Conservation (phyloP, 2,888 invertebrate species). For the Caenorhabditis wallacei region DNA sequence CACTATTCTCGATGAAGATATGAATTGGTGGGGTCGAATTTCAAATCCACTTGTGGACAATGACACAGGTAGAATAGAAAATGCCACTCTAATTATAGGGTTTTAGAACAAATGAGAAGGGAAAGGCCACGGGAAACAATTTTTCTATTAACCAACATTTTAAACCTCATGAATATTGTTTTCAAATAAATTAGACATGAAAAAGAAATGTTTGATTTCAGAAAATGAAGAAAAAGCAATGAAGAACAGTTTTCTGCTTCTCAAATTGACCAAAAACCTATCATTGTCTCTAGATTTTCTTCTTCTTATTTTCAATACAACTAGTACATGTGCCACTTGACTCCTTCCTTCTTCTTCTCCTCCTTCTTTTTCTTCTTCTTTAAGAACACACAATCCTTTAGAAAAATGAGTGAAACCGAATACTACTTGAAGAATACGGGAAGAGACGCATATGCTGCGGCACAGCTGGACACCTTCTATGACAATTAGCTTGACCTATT, state of each 20-base stretch:
- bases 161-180: neutral
- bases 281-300: slow-evolving; percentile 5
- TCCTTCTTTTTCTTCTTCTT: neutral
- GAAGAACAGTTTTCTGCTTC: neutral
- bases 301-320: neutral
- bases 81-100: slow-evolving; percentile 15
- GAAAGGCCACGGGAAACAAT: neutral
- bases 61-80: neutral
- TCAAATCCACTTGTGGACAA: slow-evolving; percentile 25
- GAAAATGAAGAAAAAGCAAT: neutral
- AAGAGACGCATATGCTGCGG: slow-evolving; percentile 22
- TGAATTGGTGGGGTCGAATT: slow-evolving; percentile 12
- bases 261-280: neutral
- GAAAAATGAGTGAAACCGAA: slow-evolving; percentile 52
- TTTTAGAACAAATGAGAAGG: neutral
- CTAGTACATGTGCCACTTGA: slow-evolving; percentile 32
- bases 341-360: slow-evolving; percentile 2
- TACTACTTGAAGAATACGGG: slow-evolving; percentile 37
- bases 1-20: slow-evolving; percentile 5
- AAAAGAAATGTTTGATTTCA: neutral
- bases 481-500: slow-evolving; percentile 51
- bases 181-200: neutral
- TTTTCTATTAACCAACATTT: neutral
- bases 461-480: slow-evolving; percentile 48
- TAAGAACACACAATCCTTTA: slow-evolving; percentile 29